A percentile compares a stretch with the other conserved stretches of the same genome.
Conservation (phyloP, 2,797 vertebrate species). For the Capromys pilorides region DNA sequence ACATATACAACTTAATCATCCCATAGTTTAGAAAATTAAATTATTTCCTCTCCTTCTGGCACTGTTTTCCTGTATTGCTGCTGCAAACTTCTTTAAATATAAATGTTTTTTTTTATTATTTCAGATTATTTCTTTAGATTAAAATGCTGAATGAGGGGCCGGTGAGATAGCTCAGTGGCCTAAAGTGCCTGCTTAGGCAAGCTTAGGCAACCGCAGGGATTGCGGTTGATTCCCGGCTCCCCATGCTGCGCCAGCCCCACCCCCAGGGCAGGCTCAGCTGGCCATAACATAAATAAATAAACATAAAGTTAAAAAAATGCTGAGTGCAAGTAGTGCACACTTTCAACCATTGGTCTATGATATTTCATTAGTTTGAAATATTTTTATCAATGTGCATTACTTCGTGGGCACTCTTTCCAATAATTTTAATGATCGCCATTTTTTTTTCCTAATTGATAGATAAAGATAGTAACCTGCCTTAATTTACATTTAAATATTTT, state of each 20-base stretch:
- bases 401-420: background rate
- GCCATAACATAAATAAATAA: no score
- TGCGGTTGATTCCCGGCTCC: no score
- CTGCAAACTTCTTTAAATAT: background rate
- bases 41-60: background rate
- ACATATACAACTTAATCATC: background rate
- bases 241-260: no score
- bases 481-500: slow-evolving; percentile 19
- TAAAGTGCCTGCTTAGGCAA: no score
- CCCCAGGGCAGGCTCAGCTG: no score
- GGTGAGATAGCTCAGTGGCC: no score
- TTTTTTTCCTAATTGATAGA: background rate
- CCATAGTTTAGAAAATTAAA: slow-evolving; percentile 39
- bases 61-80: slow-evolving; percentile 22
- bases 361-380: slow-evolving; percentile 47
- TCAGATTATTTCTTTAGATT: slow-evolving; percentile 49
- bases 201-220: no score
- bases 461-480: slow-evolving; percentile 25
- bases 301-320: no score
- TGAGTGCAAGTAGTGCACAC: background rate
- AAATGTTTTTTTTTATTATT: slow-evolving; percentile 22
- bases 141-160: background rate
- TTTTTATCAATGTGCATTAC: background rate
- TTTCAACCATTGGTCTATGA: background rate
- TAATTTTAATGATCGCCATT: background rate